Base-by-base conservation (phyloP, 2,888 invertebrate species). In the Tipula helvola region DNA sequence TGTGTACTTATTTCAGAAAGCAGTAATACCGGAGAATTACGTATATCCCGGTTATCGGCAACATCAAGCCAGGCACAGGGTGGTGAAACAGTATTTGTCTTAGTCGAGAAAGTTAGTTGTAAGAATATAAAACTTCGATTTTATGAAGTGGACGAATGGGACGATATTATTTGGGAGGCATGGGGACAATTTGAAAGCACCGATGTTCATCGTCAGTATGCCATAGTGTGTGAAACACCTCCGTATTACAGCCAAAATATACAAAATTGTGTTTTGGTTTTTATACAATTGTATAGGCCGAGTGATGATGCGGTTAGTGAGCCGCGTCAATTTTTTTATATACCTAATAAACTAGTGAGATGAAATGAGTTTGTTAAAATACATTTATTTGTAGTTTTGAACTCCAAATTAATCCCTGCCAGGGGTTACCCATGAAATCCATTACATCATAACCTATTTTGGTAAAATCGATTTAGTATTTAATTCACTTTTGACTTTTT, bases 141-240 rank as follows among this genome's bases (percentile, higher is more conserved):
- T 90, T 96, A 98, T 91, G 89, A 94, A 44, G 93, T 95, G 88
- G 94, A 95, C 0, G 93, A 95, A 5, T 95, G 95, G 0, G 92
- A 93, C 42, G 93, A 93, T 87, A 71, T 71, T 10, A 91, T 94
- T 5, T 98, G 98, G 98, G 92, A 93, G 39, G 94, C 93, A 0
- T 71, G 71, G 71, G 71, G 71, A 10, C 18, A 12, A 71, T 71
- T 71, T 71, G 10, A 71, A 28, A 8, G 1, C 3, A 71, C 28
- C 1, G 97, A 97, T 91, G 97, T 98, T 0, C 97, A 98, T 90
- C 97, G 97, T 91, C 97, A 98, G 90, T 98, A 97, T 90, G 96
- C 95, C 0, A 96, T 97, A 87, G 96, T 95, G 0, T 95, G 96
- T 89, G 94, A 96, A 89, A 97, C 97, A 0, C 97, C 97, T 0